These are phyloP conservation scores for Arbacia lixula DNA, from an alignment of 53 echinoderm and acorn worm genomes.

Conservation along the genomic window DNA sequence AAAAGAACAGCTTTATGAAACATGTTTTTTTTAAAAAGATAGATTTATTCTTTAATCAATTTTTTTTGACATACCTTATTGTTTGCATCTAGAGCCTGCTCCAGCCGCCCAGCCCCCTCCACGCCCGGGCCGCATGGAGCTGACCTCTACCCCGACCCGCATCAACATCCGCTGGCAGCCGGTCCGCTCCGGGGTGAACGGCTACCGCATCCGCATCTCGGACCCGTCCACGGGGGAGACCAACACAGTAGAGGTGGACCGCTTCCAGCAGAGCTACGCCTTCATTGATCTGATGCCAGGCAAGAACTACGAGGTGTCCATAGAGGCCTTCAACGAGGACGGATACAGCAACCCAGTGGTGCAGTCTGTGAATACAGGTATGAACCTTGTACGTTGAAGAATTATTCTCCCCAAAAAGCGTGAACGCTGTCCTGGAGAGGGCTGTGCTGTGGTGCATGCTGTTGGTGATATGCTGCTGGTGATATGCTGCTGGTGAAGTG, in stretches of 20 bases:
- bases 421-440: too few relatives aligned
- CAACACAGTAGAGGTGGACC: conserved; percentile 29
- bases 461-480: too few relatives aligned
- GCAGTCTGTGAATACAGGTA: conserved; percentile 18
- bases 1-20: too few relatives aligned
- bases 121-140: neutral
- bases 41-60: too few relatives aligned
- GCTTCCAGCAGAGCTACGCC: conserved; percentile 26
- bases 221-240: conserved; percentile 20
- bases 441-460: too few relatives aligned
- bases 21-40: too few relatives aligned
- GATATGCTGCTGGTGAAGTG: too few relatives aligned
- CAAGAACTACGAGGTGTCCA: conserved; percentile 37
- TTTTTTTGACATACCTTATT: too few relatives aligned
- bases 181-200: neutral
- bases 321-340: conserved; percentile 19
- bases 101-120: neutral
- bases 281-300: conserved; percentile 29
- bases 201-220: conserved; percentile 19
- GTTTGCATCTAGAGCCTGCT: conserved; percentile 9
- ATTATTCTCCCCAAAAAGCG: too few relatives aligned
- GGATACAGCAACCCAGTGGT: conserved; percentile 10
- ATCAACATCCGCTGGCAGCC: conserved; percentile 39
- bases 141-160: conserved; percentile 14
- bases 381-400: too few relatives aligned